Base-by-base conservation (phyloP, 2,888 invertebrate species). In the Caenorhabditis sulstoni region DNA sequence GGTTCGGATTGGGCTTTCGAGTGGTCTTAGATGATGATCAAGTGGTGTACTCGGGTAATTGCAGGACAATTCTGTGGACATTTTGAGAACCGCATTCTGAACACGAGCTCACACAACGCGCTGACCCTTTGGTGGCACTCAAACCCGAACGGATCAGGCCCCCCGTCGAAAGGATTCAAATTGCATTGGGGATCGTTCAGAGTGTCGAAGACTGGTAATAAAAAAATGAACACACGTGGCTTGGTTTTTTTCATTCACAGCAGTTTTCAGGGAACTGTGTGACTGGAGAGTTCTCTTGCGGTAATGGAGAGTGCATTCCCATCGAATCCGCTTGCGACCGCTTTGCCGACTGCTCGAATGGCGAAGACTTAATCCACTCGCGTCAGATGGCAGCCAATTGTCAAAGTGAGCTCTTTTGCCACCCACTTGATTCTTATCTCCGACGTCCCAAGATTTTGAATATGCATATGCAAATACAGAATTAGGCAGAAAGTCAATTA, bases 51-150 rank as follows among this genome's bases (percentile, higher is more conserved):
- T 70, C 44, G 53, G 50, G 39, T 66, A 61, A 58, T 73, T 77
- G 45, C 78, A 83, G 85, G 85, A 37, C 83, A 85, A 79, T 84
- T 81, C 65, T 85, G 85, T 67, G 85, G 85, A 44, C 70, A 76
- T 39, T 67, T 77, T 39, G 62, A 77, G 59, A 83, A 83, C 58
- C 77, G 79, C 16, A 81, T 79, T 67, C 53, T 85, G 52, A 79
- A 80, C 55, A 57, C 59, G 16, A 81, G 81, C 64, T 71, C 80
- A n/a, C 77, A 83, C 45, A 85, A 85, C 47, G 85, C 84, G 18
- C 53, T 85, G 66, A 84, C 85, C 16, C 76, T 85, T 9, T 85
- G 85, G 85, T 85, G 85, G 85, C 85, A 85, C 68, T 74, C 84
- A 1, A 77, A 81, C 62, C 77, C 78, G 12, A 76, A 79, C 22